phyloP scores from a whole-genome alignment of 2,797 vertebrate species.

The Periophthalmus magnuspinnatus region DNA sequence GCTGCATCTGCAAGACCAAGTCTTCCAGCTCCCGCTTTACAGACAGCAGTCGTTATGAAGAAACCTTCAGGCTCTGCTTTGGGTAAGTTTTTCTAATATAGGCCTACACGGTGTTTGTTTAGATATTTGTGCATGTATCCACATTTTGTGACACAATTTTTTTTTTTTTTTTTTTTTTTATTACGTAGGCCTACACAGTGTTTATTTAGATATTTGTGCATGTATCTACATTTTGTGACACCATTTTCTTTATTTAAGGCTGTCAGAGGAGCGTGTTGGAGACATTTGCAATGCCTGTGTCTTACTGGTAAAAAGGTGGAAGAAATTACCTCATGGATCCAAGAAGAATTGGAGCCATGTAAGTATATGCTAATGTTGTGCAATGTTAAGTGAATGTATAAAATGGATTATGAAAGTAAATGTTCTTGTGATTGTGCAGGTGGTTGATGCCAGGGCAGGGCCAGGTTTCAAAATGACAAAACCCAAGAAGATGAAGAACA shows the following conservation, averaged over 20 bases:
- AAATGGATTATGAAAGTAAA: not conserved
- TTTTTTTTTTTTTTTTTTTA: not conserved
- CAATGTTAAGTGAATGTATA: not conserved
- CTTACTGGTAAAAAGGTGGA: conserved; percentile 83
- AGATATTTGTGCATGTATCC: not conserved
- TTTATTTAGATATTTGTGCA: too few relatives aligned
- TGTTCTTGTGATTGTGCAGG: conserved; percentile 54
- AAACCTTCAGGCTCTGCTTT: conserved; percentile 82
- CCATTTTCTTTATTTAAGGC: conserved; percentile 46
- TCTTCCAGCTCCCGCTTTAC: conserved; percentile 85
- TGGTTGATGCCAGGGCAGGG: conserved; percentile 84
- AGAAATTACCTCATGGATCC: conserved; percentile 82
- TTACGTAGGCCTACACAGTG: not conserved
- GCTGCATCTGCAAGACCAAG: conserved; percentile 87
- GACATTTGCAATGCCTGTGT: conserved; percentile 87
- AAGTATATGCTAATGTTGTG: conserved; percentile 30
- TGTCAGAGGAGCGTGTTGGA: conserved; percentile 81
- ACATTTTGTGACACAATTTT: not conserved
- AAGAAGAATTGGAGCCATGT: conserved; percentile 88
- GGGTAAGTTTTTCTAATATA: conserved; percentile 66
- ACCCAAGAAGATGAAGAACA: conserved; percentile 82
- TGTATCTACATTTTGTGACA: not conserved
- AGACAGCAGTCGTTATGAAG: conserved; percentile 84
- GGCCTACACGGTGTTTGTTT: not conserved
- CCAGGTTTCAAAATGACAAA: conserved; percentile 85